phyloP scores from a whole-genome alignment of 2,113 vertebrate genomes.

The Arizona elegans region DNA sequence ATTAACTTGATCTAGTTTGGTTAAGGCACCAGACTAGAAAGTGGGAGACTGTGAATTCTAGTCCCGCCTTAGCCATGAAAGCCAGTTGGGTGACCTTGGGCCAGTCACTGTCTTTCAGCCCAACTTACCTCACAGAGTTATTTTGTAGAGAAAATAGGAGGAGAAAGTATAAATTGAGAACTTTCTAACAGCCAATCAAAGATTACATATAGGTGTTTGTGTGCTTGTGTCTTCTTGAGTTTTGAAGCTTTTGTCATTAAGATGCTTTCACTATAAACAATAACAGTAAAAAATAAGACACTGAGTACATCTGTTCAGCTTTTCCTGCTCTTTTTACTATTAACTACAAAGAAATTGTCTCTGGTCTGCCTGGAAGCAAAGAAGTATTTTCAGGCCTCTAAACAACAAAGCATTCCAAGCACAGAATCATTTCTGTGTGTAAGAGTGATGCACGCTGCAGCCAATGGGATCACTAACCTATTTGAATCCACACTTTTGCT shows the following conservation, averaged over 20 bases:
- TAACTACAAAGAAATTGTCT: conserved; percentile 6
- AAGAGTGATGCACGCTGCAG: neutral
- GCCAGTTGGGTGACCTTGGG: neutral
- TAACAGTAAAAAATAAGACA: conserved; percentile 38
- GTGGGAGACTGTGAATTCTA: neutral
- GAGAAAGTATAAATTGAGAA: conserved; percentile 13
- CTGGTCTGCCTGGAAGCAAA: conserved; percentile 39
- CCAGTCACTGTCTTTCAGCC: neutral
- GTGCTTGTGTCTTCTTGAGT: neutral
- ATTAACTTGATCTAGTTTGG: neutral
- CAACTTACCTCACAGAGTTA: neutral
- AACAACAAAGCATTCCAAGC: neutral
- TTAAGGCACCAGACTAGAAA: neutral
- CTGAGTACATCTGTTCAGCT: conserved; percentile 39
- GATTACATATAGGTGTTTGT: accelerated
- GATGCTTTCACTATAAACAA: conserved; percentile 39
- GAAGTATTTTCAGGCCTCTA: neutral
- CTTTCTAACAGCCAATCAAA: conserved; percentile 13
- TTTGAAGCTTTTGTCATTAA: conserved; percentile 26
- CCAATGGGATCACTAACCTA: neutral
- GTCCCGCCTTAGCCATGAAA: neutral
- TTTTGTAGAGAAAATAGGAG: neutral
- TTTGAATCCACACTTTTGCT: conserved; percentile 9
- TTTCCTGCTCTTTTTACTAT: conserved; percentile 19
- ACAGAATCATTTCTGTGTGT: neutral